Evolutionary conservation across 1,140 invertebrate species (phyloP), one percentile per base, ranked within the genome.

Genomic region (Drosophila gunungcola): DNA sequence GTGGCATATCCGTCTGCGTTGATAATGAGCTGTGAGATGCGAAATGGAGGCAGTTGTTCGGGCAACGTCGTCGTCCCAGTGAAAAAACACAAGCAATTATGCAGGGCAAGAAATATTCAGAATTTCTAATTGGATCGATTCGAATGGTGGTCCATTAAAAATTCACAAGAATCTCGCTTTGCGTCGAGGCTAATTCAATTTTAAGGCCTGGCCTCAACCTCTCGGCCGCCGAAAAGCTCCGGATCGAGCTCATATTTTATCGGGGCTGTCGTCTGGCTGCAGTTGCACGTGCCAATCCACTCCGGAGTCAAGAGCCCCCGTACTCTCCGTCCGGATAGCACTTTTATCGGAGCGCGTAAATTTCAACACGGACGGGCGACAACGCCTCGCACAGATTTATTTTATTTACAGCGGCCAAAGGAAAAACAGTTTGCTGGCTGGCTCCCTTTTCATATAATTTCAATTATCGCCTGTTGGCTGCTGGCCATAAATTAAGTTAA

Each of bases 61-160:
- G 83, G 74, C 83, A 86, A 78, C 82, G 48, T 65, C 38, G 52
- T 38, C 51, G 46, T 38, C 13, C 41, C 39, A 54, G 58, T 34
- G n/a, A 27, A 43, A 34, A 32, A 41, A 56, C 27, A 67, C 56
- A 49, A 29, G 69, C 80, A 83, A 84, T 82, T 83, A 84, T 67
- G 72, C 79, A 48, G 52, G 58, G 27, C 38, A 57, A 36, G 55
- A 76, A 65, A 78, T 61, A 62, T 64, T 65, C 60, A 36, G 54
- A 76, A 55, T 79, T 76, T 80, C 73, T 89, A 89, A 90, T 89
- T 89, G 84, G 85, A 89, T 89, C 85, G 80, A 89, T 84, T 79
- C 55, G 63, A 72, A 70, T 67, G 51, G 54, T 48, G 57, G 21
- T n/a, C 29, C 70, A 86, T 83, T 88, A 86, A 79, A 88, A 76